These are phyloP conservation scores for Dufourea novaeangliae DNA, from an alignment of 1,140 invertebrate species.

Conservation along the genomic window DNA sequence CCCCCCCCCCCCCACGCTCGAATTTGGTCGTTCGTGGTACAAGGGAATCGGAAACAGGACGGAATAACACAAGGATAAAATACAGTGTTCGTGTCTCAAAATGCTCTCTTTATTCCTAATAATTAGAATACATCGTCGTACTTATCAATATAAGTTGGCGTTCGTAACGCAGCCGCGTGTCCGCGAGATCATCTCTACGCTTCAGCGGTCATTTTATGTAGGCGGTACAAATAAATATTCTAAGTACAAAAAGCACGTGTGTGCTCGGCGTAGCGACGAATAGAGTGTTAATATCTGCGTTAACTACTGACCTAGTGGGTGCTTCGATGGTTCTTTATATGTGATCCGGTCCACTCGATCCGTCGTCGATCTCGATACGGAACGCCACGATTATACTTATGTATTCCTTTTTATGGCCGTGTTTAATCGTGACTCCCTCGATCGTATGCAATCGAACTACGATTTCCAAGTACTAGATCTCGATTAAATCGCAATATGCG, in stretches of 20 bases:
- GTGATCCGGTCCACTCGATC: too few species aligned
- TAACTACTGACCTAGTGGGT: conserved; percentile 37
- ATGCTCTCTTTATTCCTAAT: conserved; percentile 59
- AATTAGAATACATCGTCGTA: conserved; percentile 51
- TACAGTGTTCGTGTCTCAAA: conserved; percentile 24
- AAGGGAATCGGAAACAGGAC: too few species aligned
- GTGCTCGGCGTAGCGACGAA: conserved; percentile 53
- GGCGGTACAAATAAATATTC: conserved; percentile 73
- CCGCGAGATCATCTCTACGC: conserved; percentile 34
- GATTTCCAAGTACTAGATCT: background rate
- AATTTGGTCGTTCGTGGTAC: too few species aligned
- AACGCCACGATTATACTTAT: conserved; percentile 8
- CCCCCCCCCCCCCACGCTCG: background rate
- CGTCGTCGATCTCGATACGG: background rate
- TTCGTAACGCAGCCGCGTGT: conserved; percentile 15
- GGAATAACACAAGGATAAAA: too few species aligned
- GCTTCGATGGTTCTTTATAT: conserved; percentile 1
- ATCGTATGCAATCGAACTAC: background rate
- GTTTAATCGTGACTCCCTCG: background rate
- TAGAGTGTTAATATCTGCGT: conserved; percentile 44
- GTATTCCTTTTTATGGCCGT: background rate
- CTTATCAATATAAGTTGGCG: conserved; percentile 55
- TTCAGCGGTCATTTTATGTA: conserved; percentile 33
- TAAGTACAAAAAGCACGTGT: conserved; percentile 77
- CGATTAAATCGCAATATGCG: background rate